phyloP scores from a whole-genome alignment of 2,888 invertebrate genomes.

The Sialis fuliginosa region DNA sequence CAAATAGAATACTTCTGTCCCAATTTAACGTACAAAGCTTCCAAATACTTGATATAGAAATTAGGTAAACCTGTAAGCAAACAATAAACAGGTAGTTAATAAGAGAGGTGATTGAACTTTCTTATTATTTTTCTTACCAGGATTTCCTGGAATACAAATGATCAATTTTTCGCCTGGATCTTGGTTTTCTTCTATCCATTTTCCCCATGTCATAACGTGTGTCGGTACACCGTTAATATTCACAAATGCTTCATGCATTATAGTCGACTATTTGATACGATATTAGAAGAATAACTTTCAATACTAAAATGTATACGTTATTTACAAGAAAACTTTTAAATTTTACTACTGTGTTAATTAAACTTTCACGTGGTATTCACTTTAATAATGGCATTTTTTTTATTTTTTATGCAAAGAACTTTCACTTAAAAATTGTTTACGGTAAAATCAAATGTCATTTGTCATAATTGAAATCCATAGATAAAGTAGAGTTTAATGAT shows the following conservation, averaged over 20 bases:
- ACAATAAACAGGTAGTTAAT: neutral
- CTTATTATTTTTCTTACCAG: slow-evolving; percentile 27
- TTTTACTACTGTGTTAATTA: too few relatives aligned
- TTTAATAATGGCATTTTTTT: too few relatives aligned
- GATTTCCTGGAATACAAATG: slow-evolving; percentile 72
- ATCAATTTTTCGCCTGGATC: slow-evolving; percentile 40
- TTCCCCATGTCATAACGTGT: slow-evolving; percentile 53
- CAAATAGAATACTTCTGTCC: slow-evolving; percentile 50
- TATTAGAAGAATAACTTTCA: too few relatives aligned
- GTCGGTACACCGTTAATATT: slow-evolving; percentile 50
- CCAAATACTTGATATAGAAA: slow-evolving; percentile 62
- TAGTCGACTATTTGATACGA: slow-evolving; percentile 3
- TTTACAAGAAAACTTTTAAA: too few relatives aligned
- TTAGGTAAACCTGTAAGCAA: slow-evolving; percentile 36
- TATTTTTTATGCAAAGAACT: too few relatives aligned
- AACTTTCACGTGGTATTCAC: too few relatives aligned
- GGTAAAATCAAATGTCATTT: too few relatives aligned
- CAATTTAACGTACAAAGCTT: slow-evolving; percentile 39
- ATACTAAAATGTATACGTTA: too few relatives aligned
- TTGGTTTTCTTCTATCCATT: slow-evolving; percentile 43
- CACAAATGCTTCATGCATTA: slow-evolving; percentile 29
- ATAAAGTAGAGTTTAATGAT: too few relatives aligned
- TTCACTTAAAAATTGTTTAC: too few relatives aligned
- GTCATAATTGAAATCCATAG: too few relatives aligned
- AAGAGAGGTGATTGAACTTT: neutral